Conservation (phyloP, 2,797 vertebrate species). For the Orestias chungarensis region DNA sequence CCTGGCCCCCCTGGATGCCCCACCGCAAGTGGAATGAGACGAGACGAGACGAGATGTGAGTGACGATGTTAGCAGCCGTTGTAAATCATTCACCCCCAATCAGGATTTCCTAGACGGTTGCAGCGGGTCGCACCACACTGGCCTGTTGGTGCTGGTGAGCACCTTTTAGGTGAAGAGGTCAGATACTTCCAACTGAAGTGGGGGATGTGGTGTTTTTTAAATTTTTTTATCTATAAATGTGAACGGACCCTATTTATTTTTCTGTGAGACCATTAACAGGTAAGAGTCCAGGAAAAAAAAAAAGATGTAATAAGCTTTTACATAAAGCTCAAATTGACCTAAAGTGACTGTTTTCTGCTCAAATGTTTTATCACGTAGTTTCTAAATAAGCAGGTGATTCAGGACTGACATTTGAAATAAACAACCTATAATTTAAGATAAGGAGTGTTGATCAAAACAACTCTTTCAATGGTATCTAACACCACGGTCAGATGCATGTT, state of each 20-base stretch:
- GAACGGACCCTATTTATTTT: neutral
- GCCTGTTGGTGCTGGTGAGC: conserved; percentile 5
- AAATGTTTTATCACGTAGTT: neutral
- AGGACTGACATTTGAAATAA: neutral
- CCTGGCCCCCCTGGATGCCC: conserved; percentile 49
- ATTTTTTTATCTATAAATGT: no score
- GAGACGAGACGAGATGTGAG: conserved; percentile 44
- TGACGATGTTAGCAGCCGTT: conserved; percentile 10
- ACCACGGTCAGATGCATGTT: neutral
- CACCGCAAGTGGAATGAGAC: conserved; percentile 7
- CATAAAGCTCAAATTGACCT: neutral
- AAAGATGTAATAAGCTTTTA: no score
- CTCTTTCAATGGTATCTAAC: neutral
- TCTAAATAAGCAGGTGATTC: neutral
- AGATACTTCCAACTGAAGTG: neutral
- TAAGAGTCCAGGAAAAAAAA: neutral
- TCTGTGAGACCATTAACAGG: neutral
- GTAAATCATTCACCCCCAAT: conserved; percentile 23
- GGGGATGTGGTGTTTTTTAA: neutral
- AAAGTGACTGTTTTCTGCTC: neutral
- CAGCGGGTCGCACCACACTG: conserved; percentile 32
- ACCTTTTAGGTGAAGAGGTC: conserved; percentile 7
- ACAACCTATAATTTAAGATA: neutral
- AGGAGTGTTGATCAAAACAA: neutral
- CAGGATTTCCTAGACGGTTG: conserved; percentile 23